phyloP scores from a whole-genome alignment of 2,113 vertebrate species.

The Seriola quinqueradiata region DNA sequence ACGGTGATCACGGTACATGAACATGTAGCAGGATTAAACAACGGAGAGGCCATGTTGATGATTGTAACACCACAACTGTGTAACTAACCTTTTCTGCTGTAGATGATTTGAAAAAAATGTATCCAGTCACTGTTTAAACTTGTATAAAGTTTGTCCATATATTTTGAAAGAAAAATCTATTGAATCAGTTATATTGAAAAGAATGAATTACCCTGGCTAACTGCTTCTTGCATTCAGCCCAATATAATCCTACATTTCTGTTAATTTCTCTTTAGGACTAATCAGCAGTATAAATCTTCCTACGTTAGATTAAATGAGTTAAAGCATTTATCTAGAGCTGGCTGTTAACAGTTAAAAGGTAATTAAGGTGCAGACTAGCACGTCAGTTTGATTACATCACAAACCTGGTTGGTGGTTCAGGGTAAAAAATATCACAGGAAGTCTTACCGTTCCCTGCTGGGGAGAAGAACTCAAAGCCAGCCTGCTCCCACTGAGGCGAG shows the following conservation, averaged over 20 bases:
- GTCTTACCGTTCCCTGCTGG: slow-evolving; percentile 87
- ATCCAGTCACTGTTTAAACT: background rate
- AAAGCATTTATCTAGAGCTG: slow-evolving; percentile 35
- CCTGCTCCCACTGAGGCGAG: slow-evolving; percentile 86
- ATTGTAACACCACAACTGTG: no score
- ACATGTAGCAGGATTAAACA: background rate
- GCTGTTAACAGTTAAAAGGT: slow-evolving; percentile 9
- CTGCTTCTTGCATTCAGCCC: background rate
- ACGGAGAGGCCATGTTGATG: background rate
- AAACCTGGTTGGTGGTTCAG: slow-evolving; percentile 7
- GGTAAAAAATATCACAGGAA: background rate
- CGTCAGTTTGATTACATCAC: slow-evolving; percentile 23
- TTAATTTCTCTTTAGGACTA: slow-evolving; percentile 20
- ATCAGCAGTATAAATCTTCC: slow-evolving; percentile 8
- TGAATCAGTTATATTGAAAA: background rate
- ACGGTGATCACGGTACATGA: background rate
- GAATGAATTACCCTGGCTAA: background rate
- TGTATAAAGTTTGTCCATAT: no score
- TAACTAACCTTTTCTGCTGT: background rate
- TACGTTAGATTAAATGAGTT: slow-evolving; percentile 18
- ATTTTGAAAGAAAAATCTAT: no score
- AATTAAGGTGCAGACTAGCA: background rate
- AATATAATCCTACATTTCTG: slow-evolving; percentile 9
- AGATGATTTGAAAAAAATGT: no score
- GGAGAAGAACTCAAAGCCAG: slow-evolving; percentile 83